Percentiles rank a stretch among this genome's conserved stretches.
Conservation (phyloP, 2,113 vertebrate genomes). For the Neolamprologus devosi region DNA sequence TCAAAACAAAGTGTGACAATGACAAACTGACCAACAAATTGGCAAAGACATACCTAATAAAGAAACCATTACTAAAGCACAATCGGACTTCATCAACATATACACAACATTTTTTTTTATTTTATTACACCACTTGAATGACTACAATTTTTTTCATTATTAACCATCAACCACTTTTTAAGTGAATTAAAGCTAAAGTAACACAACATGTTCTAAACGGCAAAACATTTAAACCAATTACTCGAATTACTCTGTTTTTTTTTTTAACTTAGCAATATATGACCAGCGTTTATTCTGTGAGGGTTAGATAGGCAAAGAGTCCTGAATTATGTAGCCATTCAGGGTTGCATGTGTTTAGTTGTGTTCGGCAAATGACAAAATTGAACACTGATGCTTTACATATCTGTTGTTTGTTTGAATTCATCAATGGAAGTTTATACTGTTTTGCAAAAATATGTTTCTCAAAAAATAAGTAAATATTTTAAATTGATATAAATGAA, state of each 20-base stretch:
- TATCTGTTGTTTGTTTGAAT: background rate
- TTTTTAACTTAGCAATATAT: background rate
- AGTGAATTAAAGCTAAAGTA: background rate
- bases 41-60: background rate
- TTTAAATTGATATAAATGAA: background rate
- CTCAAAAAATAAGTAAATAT: background rate
- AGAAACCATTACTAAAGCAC: background rate
- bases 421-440: background rate
- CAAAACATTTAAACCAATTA: background rate
- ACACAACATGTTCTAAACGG: background rate
- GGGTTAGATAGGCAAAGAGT: background rate
- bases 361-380: background rate
- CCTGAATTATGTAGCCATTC: background rate
- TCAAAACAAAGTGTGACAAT: background rate
- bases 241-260: accelerated
- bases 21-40: background rate
- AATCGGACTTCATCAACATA: background rate
- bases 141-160: background rate
- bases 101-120: background rate
- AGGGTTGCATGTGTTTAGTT: background rate
- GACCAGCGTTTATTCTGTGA: background rate
- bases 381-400: background rate
- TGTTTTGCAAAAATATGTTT: background rate
- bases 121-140: background rate
- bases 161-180: background rate